Percentiles rank a stretch among this genome's conserved stretches.
phyloP scores from a whole-genome alignment of 2,888 invertebrate species.

The Drosophila parthenogenetica region DNA sequence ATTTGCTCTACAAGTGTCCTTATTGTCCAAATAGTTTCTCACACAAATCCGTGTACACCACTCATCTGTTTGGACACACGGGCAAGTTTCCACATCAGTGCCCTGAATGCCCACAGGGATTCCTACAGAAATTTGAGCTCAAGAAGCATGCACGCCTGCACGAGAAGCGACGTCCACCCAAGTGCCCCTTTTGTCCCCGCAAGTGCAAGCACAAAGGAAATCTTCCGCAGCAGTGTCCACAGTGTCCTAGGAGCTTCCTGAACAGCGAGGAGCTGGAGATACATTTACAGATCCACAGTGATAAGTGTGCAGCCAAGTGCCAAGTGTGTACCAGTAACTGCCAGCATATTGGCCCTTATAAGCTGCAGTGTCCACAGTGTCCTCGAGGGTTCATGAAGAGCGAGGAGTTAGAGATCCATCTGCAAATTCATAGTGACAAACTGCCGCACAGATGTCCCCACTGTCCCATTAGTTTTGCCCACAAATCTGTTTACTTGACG shows the following conservation, averaged over 20 bases:
- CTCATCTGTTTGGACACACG: slow-evolving; percentile 23
- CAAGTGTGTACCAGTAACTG: slow-evolving; percentile 14
- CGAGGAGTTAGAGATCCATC: slow-evolving; percentile 33
- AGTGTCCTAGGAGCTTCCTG: slow-evolving; percentile 27
- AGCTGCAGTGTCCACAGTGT: slow-evolving; percentile 30
- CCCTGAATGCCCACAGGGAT: slow-evolving; percentile 22
- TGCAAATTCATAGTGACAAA: slow-evolving; percentile 36
- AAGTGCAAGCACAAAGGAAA: slow-evolving; percentile 15
- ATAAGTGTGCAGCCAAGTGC: neutral
- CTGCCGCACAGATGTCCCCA: slow-evolving; percentile 35
- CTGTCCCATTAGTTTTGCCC: slow-evolving; percentile 38
- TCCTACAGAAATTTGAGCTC: slow-evolving; percentile 7
- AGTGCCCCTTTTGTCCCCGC: neutral
- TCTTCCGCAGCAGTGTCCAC: slow-evolving; percentile 10
- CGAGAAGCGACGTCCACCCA: neutral
- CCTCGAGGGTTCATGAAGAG: slow-evolving; percentile 20
- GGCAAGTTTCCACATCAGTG: slow-evolving; percentile 29
- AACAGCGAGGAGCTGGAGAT: slow-evolving; percentile 13
- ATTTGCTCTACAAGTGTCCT: slow-evolving; percentile 33
- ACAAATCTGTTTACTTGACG: slow-evolving; percentile 26
- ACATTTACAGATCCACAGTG: slow-evolving; percentile 11
- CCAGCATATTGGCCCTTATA: slow-evolving; percentile 4
- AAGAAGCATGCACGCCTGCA: neutral
- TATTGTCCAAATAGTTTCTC: slow-evolving; percentile 32
- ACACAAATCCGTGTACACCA: slow-evolving; percentile 30